Base-by-base conservation (phyloP, 2,888 invertebrate genomes). In the Prenolepis imparis region DNA sequence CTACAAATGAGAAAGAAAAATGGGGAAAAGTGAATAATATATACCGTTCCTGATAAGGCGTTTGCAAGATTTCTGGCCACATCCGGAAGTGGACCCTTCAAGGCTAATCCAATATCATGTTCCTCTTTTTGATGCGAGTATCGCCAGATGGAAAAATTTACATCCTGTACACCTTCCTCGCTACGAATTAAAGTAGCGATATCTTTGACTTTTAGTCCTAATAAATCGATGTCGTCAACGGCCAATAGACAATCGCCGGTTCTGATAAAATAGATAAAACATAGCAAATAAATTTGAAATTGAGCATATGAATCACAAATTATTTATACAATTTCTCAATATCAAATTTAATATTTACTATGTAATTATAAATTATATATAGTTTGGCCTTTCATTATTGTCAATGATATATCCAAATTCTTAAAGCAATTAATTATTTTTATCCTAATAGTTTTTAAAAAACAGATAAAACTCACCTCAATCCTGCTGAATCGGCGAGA, bases 221-320 rank as follows among this genome's bases (percentile, higher is more conserved):
- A 93, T 24, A 96, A 86, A 86, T 96, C 96, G 18, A 94, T 95
- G 0, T 96, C 96, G 91, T 96, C 96, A 41, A 97, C 96, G 94
- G 97, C 97, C 84, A 97, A 95, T 86, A 97, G 93, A 92, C 97
- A 97, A 93, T 97, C 97, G 0, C 97, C 97, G 32, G 96, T 95
- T 92, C 94, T 94, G 72, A 64, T 11, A 18, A 1, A 77, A 39
- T 1, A 64, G 72, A 64, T 11, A 18, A 1, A 77, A 39, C 3
- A 64, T 59, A 48, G 18, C 11, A 55, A 70, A 74, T 44, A 18
- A 36, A 57, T 66, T 41, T 57, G 8, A 48, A 67, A 44, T 28
- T 28, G n/a, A n/a, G n/a, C n/a, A n/a, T n/a, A n/a, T 28, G 28
- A 28, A 28, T 28, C 28, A 28, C 11, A 59, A 59, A 28, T 59